These are phyloP conservation scores for Tethya wilhelma DNA, from an alignment of 37 sponge, comb jelly and placozoan species.

Conservation along the genomic window DNA sequence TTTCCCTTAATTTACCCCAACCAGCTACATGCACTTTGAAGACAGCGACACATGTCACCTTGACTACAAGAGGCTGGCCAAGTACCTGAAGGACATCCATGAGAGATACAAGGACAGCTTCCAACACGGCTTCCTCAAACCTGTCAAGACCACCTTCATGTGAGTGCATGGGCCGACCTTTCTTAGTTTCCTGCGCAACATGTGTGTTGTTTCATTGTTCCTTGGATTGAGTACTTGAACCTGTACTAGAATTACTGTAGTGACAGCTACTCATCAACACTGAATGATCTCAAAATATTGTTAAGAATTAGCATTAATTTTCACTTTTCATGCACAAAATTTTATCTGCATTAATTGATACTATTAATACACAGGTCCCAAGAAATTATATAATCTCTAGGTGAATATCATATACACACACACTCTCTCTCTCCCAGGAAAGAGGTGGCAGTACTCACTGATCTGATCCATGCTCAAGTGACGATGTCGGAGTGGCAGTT, in stretches of 20 bases:
- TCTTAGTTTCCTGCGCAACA: too few relatives aligned
- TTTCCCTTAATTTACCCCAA: constrained; percentile 4
- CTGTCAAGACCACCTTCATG: constrained; percentile 37
- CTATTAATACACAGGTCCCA: too few relatives aligned
- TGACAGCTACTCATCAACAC: too few relatives aligned
- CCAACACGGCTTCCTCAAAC: constrained; percentile 51
- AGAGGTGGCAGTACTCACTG: constrained; percentile 37
- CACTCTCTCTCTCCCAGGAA: constrained; percentile 16
- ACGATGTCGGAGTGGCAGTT: constrained; percentile 65
- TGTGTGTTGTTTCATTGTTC: too few relatives aligned
- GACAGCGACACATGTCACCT: constrained; percentile 15
- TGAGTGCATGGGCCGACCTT: constrained; percentile 20
- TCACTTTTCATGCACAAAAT: too few relatives aligned
- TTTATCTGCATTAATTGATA: too few relatives aligned
- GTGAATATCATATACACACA: too few relatives aligned
- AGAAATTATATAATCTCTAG: too few relatives aligned
- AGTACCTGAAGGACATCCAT: constrained; percentile 30
- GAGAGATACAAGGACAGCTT: constrained; percentile 61
- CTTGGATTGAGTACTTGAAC: too few relatives aligned
- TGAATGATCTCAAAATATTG: too few relatives aligned
- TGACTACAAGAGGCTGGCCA: constrained; percentile 20
- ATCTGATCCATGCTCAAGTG: constrained; percentile 47
- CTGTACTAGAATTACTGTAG: too few relatives aligned
- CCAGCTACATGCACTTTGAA: constrained; percentile 54
- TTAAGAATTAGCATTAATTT: too few relatives aligned